Evolutionary conservation across 2,888 invertebrate species (phyloP), one percentile per base, ranked within the genome.

Genomic region (Adelphocoris suturalis): DNA sequence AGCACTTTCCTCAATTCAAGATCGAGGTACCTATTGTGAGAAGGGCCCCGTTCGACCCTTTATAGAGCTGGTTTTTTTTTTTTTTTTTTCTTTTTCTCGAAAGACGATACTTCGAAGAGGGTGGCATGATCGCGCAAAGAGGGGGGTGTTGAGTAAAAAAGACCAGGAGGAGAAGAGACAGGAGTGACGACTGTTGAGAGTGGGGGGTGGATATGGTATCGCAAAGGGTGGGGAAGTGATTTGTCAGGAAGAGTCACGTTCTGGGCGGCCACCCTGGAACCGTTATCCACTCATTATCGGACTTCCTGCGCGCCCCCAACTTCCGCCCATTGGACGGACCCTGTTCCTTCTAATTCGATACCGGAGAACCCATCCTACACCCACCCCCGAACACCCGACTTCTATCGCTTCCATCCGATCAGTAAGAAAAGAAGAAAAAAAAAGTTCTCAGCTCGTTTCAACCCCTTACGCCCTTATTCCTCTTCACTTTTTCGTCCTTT

Each of bases 231-330:
- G 82, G 82, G 85, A 85, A 85, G 85, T 85, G 85, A 85, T 85
- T 85, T 85, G 85, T 85, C 85, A 57, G 85, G 85, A 85, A 85
- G 85, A 85, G 85, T 85, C 85, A 85, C 85, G 85, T 85, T 85
- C 85, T 52, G 61, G 61, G 61, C 48, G 28, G 85, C 61, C 85
- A 61, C 85, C 57, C 85, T 85, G 27, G 52, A 85, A 85, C 85
- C 85, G 85, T 85, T 85, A 85, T 85, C 85, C 85, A 85, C 85
- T 85, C 85, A 85, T 85, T 85, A 85, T 85, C 85, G 85, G 85
- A 85, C 85, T 85, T 85, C 85, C 85, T 57, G 57, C 85, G 37
- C 78, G 16, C 78, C 57, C 85, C 61, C 61, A 85, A 85, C 85
- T 85, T 85, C 85, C 85, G 85, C 61, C 85, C 85, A 85, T 85